These are phyloP conservation scores for Burhinus oedicnemus DNA, from an alignment of 2,113 vertebrate genomes.

Conservation along the genomic window DNA sequence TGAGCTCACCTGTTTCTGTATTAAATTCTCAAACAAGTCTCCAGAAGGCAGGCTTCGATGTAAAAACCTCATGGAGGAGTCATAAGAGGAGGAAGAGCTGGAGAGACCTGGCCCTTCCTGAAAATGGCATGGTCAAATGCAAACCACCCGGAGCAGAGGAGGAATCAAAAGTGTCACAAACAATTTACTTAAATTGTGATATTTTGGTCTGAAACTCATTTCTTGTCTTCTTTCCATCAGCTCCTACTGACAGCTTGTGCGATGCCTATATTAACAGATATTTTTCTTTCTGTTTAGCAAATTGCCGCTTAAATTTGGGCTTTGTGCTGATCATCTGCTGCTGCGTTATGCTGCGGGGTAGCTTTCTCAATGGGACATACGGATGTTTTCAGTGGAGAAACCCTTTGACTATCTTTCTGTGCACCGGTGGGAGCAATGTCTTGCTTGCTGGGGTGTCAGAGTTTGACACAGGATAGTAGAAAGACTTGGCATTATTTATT, in stretches of 20 bases:
- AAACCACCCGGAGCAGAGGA: not conserved
- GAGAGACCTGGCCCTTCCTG: not conserved
- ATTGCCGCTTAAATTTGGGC: not conserved
- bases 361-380: rapidly evolving
- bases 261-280: not conserved
- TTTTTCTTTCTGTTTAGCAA: not conserved
- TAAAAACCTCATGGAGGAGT: not conserved
- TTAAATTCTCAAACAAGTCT: not conserved
- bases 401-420: not conserved
- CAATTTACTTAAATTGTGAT: not conserved
- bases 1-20: not conserved
- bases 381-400: not conserved
- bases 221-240: not conserved
- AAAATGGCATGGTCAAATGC: not conserved
- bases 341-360: not conserved
- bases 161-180: not conserved
- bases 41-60: not conserved
- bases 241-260: not conserved
- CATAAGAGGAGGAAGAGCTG: not conserved
- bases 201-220: not conserved
- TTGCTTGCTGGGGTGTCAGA: not conserved
- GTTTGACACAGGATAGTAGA: not conserved
- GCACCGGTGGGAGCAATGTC: not conserved
- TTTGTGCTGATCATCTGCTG: not conserved
- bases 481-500: not conserved